Evolutionary conservation across 1,140 invertebrate genomes (phyloP).

Genomic region (Gryllus bimaculatus): DNA sequence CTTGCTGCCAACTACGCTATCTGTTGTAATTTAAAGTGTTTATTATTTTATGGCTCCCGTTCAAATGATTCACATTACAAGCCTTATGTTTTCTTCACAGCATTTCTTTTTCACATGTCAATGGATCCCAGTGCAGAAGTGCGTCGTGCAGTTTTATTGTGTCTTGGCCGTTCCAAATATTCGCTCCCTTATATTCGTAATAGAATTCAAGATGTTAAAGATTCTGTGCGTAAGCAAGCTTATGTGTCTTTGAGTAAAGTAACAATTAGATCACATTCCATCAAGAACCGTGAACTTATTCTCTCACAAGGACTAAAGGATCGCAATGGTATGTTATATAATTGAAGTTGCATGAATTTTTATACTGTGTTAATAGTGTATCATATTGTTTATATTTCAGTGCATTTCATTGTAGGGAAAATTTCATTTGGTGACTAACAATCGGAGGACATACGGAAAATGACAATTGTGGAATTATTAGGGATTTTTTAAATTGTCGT

Average conservation of each 20-base stretch:
- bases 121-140: constrained; percentile 67
- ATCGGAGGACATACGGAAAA: not conserved
- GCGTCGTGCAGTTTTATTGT: constrained; percentile 52
- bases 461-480: constrained; percentile 28
- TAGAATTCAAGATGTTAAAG: constrained; percentile 62
- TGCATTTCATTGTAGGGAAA: not conserved
- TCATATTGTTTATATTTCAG: not conserved
- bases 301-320: constrained; percentile 58
- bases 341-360: not conserved
- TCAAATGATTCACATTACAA: no score
- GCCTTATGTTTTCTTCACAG: constrained; percentile 30
- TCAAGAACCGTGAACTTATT: constrained; percentile 53
- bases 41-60: no score
- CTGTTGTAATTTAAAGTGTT: no score
- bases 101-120: constrained; percentile 65
- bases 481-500: no score
- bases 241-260: constrained; percentile 61
- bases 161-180: constrained; percentile 53
- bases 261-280: constrained; percentile 53
- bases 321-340: constrained; percentile 34
- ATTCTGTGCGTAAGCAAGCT: constrained; percentile 60
- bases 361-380: not conserved
- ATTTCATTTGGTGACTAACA: not conserved
- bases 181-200: constrained; percentile 57
- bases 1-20: no score